phyloP scores from a whole-genome alignment of 2,888 invertebrate species.

The Eumacrocentrus americanus region DNA sequence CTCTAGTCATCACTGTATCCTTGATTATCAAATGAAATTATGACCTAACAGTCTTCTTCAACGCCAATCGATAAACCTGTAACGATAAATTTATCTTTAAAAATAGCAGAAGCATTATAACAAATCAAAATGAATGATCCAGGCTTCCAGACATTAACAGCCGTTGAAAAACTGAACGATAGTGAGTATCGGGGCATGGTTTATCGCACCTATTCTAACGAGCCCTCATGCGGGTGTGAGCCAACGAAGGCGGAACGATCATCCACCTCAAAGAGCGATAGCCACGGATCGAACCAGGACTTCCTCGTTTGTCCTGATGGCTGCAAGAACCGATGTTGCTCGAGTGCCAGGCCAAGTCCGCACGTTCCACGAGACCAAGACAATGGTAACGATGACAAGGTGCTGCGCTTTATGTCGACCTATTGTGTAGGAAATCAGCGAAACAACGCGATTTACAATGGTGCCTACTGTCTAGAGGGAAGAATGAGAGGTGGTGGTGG shows the following conservation, averaged over 20 bases:
- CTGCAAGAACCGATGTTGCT: slow-evolving; percentile 43
- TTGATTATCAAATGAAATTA: slow-evolving; percentile 4
- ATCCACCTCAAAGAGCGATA: slow-evolving; percentile 3
- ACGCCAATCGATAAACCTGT: not conserved
- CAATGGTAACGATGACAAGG: slow-evolving; percentile 35
- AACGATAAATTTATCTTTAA: not conserved
- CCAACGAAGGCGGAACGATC: slow-evolving; percentile 6
- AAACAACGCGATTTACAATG: slow-evolving; percentile 20
- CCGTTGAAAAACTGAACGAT: slow-evolving; percentile 53
- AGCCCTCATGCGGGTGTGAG: slow-evolving; percentile 46
- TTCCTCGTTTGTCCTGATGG: slow-evolving; percentile 43
- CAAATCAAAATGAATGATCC: slow-evolving; percentile 42
- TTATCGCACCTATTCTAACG: slow-evolving; percentile 47
- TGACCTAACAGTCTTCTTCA: not conserved
- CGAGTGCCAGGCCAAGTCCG: slow-evolving; percentile 35
- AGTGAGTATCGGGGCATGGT: slow-evolving; percentile 44
- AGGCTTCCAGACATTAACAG: slow-evolving; percentile 44
- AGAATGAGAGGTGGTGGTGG: slow-evolving; percentile 46
- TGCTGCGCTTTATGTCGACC: slow-evolving; percentile 31
- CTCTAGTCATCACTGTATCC: too few species aligned
- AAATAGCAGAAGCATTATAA: slow-evolving; percentile 35
- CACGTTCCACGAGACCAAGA: slow-evolving; percentile 7
- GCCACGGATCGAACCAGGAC: slow-evolving; percentile 22
- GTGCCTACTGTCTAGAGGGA: slow-evolving; percentile 10
- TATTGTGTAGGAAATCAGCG: slow-evolving; percentile 36